Conservation (phyloP, 2,888 invertebrate genomes). For the Neoaliturus tenellus region DNA sequence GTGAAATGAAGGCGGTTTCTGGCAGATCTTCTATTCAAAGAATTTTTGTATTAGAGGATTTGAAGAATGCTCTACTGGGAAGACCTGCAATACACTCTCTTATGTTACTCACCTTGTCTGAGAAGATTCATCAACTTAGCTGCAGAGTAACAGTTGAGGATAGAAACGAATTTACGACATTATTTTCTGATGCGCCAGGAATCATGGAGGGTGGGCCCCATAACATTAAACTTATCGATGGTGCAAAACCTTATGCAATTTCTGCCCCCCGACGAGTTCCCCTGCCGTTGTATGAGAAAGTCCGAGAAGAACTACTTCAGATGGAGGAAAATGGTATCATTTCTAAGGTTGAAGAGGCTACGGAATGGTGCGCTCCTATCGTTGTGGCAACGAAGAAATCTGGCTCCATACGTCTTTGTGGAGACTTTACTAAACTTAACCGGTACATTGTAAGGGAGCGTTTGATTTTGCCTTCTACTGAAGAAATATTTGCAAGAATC, state of each 20-base stretch:
- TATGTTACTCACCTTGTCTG: not conserved
- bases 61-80: not conserved
- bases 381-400: slow-evolving; percentile 68
- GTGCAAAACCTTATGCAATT: slow-evolving; percentile 66
- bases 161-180: not conserved
- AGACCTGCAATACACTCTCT: slow-evolving; percentile 12
- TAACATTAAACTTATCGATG: slow-evolving; percentile 65
- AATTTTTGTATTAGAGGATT: slow-evolving; percentile 5
- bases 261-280: slow-evolving; percentile 68
- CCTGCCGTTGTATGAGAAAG: too few relatives aligned
- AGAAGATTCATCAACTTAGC: not conserved
- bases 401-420: slow-evolving; percentile 66
- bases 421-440: slow-evolving; percentile 68
- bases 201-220: not conserved
- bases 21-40: slow-evolving; percentile 27
- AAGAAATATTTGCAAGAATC: slow-evolving; percentile 64
- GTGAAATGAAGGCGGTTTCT: not conserved
- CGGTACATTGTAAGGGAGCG: slow-evolving; percentile 38
- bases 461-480: too few relatives aligned
- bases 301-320: too few relatives aligned
- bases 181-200: not conserved
- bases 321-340: too few relatives aligned
- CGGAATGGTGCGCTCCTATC: slow-evolving; percentile 70
- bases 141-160: not conserved
- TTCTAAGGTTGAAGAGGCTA: too few relatives aligned